Conservation (phyloP, 1,140 invertebrate species). For the Phocides pigmalion region DNA sequence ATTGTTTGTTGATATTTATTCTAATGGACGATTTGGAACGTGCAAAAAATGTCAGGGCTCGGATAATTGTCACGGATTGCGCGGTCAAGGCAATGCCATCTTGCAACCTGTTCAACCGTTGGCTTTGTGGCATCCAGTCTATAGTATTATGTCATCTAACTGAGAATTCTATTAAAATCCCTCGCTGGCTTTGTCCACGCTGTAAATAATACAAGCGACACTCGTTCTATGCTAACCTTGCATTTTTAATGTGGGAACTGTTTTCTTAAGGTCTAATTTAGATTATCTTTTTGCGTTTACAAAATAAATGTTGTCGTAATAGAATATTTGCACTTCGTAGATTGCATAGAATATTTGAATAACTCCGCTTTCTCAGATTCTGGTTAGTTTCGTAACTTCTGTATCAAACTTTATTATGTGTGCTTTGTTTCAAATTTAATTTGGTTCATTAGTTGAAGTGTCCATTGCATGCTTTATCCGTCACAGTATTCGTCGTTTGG, state of each 20-base stretch:
- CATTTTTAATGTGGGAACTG: conserved; percentile 66
- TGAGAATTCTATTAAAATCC: conserved; percentile 2
- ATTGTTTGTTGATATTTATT: conserved; percentile 27
- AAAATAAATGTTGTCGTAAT: conserved; percentile 46
- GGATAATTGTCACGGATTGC: conserved; percentile 53
- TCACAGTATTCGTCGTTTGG: not conserved
- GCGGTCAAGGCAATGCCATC: conserved; percentile 72
- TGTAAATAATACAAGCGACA: conserved; percentile 2
- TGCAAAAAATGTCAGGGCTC: conserved; percentile 70
- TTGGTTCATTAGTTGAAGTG: conserved; percentile 23
- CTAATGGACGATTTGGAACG: conserved; percentile 27
- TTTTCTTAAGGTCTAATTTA: conserved; percentile 56
- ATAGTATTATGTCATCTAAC: conserved; percentile 51
- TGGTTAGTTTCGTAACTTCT: conserved; percentile 12
- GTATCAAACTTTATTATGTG: conserved; percentile 17
- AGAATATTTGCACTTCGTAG: conserved; percentile 47
- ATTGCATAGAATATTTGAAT: too few species aligned
- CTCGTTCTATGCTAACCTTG: conserved; percentile 45
- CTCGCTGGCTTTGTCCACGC: not conserved
- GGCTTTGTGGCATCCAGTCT: conserved; percentile 19
- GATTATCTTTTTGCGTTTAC: conserved; percentile 50
- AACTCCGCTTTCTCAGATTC: conserved; percentile 14
- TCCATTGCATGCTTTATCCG: not conserved
- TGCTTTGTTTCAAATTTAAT: conserved; percentile 26
- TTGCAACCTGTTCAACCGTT: conserved; percentile 54